Percentiles rank a stretch among this genome's conserved stretches.
These are phyloP conservation scores for Tetramorium bicarinatum DNA, from an alignment of 2,888 invertebrate species.

Conservation along the genomic window DNA sequence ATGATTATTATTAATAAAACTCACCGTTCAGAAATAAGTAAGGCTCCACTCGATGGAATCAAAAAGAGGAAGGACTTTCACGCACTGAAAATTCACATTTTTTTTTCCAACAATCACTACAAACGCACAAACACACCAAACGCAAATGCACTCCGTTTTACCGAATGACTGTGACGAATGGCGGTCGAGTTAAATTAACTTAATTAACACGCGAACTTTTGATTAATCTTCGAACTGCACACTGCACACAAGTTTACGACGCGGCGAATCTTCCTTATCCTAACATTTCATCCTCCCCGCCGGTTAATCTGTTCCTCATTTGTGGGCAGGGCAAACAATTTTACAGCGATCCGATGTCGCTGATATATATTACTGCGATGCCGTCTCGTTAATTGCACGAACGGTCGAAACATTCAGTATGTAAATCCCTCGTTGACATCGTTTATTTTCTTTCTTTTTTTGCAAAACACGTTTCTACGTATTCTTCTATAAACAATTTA, in stretches of 20 bases:
- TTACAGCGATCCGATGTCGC: neutral
- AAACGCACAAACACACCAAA: conserved; percentile 50
- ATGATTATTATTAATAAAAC: neutral
- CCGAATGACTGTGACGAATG: neutral
- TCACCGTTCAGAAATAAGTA: conserved; percentile 10
- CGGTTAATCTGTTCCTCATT: conserved; percentile 18
- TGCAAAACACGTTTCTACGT: neutral
- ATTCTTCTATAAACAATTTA: neutral
- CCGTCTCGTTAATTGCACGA: conserved; percentile 7
- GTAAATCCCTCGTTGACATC: neutral
- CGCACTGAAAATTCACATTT: conserved; percentile 46
- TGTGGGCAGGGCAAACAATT: conserved; percentile 19
- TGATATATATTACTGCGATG: neutral
- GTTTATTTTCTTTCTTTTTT: neutral
- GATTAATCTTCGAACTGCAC: conserved; percentile 41
- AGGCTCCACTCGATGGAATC: conserved; percentile 21
- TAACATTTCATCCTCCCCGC: conserved; percentile 1
- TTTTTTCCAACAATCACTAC: conserved; percentile 10
- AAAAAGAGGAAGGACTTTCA: neutral
- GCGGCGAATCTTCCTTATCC: conserved; percentile 42
- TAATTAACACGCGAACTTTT: conserved; percentile 34
- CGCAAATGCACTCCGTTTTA: conserved; percentile 21
- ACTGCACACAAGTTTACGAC: conserved; percentile 35
- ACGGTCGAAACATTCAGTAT: neutral
- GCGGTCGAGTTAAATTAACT: conserved; percentile 22